Evolutionary conservation across 2,797 vertebrate genomes (phyloP).

Genomic region (Myiotriccus ornatus): DNA sequence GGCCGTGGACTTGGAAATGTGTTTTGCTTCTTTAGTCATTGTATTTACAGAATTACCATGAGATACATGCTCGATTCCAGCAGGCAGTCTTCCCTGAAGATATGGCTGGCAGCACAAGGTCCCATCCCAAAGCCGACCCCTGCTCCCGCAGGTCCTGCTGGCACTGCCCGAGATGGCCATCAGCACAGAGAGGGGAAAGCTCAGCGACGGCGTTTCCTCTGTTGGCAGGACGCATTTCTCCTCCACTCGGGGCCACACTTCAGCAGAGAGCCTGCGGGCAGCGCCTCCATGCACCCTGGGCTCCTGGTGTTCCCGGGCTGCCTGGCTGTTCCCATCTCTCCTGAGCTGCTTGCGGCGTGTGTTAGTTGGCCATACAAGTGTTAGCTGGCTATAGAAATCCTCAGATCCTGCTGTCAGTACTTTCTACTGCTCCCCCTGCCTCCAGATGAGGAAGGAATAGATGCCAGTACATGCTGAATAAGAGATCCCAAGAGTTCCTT

Average conservation of each 20-base stretch:
- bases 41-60: background rate
- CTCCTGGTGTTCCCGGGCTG: background rate
- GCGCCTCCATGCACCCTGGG: rapidly evolving
- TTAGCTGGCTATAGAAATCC: background rate
- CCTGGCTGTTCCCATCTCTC: background rate
- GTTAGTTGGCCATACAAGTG: background rate
- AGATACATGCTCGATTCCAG: rapidly evolving
- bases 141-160: background rate
- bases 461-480: background rate
- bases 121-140: background rate
- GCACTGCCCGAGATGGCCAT: background rate
- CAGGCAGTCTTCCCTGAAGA: rapidly evolving
- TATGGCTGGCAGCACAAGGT: background rate
- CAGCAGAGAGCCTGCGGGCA: background rate
- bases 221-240: background rate
- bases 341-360: background rate
- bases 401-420: background rate
- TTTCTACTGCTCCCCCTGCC: background rate
- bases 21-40: background rate
- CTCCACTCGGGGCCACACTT: rapidly evolving
- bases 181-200: background rate
- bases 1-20: background rate
- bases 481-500: background rate
- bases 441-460: background rate
- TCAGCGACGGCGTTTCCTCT: rapidly evolving